Percentiles rank a stretch among this genome's conserved stretches.
phyloP scores from a whole-genome alignment of 2,113 vertebrate genomes.

The Axis porcinus region DNA sequence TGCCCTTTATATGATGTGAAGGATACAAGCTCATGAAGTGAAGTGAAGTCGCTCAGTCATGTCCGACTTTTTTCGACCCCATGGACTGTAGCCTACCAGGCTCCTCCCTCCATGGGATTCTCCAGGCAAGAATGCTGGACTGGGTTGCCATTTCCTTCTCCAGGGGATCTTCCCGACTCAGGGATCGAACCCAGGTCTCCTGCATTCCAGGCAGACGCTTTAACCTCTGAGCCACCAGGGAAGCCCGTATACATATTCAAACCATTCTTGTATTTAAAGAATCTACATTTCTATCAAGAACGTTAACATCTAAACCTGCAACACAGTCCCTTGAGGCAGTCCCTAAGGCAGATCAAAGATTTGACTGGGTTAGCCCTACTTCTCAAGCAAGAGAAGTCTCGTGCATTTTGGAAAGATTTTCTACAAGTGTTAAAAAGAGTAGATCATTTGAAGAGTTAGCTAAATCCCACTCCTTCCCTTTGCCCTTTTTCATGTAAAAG shows the following conservation, averaged over 20 bases:
- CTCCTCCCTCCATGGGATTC: too few relatives aligned
- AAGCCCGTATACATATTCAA: not conserved
- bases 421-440: not conserved
- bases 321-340: not conserved
- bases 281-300: not conserved
- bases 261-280: not conserved
- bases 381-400: not conserved
- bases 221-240: too few relatives aligned
- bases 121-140: too few relatives aligned
- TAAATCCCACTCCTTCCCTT: not conserved
- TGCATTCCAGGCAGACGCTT: too few relatives aligned
- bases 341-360: not conserved
- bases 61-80: too few relatives aligned
- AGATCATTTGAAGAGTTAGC: not conserved
- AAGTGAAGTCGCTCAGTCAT: too few relatives aligned
- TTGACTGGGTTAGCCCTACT: not conserved
- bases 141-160: too few relatives aligned
- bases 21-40: not conserved
- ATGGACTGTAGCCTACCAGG: too few relatives aligned
- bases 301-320: not conserved
- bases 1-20: not conserved
- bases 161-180: too few relatives aligned
- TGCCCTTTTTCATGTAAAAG: conserved; percentile 8
- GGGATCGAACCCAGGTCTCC: too few relatives aligned
- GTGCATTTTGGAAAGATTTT: not conserved